These are phyloP conservation scores for Rotaria macrura DNA, from an alignment of 2,888 invertebrate species.

Conservation along the genomic window DNA sequence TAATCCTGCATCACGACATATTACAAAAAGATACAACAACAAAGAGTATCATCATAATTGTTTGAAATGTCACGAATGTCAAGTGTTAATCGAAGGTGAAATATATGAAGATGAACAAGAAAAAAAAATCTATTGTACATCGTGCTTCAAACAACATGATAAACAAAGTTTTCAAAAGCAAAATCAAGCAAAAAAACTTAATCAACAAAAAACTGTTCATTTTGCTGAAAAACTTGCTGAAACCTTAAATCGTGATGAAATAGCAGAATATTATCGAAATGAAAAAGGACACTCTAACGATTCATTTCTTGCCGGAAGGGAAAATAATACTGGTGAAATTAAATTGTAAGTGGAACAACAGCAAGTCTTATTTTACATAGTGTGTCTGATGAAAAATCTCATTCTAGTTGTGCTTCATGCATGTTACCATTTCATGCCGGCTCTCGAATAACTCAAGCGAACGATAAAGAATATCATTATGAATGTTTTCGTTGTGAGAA, in stretches of 20 bases:
- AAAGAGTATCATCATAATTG: conserved; percentile 23
- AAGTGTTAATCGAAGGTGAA: neutral
- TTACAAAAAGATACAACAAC: neutral
- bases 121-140: neutral
- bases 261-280: neutral
- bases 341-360: neutral
- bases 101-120: neutral
- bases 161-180: neutral
- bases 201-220: neutral
- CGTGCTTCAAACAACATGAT: neutral
- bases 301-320: neutral
- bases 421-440: conserved; percentile 1
- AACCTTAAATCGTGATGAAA: neutral
- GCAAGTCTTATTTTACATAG: too few relatives aligned
- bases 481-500: neutral
- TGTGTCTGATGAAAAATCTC: too few relatives aligned
- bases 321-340: neutral
- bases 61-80: neutral
- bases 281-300: neutral
- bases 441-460: neutral
- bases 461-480: conserved; percentile 19
- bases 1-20: neutral
- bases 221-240: conserved; percentile 16
- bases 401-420: conserved; percentile 6
- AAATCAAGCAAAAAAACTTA: neutral